phyloP scores from a whole-genome alignment of 1,140 invertebrate species.

The Neelides sp. region DNA sequence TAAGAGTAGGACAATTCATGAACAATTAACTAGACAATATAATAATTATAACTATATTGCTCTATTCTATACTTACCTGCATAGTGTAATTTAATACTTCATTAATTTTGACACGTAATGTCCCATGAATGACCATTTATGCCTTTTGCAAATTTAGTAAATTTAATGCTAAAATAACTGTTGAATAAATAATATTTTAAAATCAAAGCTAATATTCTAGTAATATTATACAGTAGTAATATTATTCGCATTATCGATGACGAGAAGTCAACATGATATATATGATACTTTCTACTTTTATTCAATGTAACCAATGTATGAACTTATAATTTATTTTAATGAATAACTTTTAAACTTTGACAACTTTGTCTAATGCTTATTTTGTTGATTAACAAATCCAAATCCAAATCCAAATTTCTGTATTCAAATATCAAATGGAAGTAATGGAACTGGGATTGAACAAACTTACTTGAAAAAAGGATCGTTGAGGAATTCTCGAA shows the following conservation, averaged over 20 bases:
- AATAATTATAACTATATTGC: too few species aligned
- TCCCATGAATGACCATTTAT: too few species aligned
- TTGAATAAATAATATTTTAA: too few species aligned
- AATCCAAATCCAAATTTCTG: not conserved
- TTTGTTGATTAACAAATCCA: not conserved
- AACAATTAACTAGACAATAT: too few species aligned
- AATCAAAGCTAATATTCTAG: too few species aligned
- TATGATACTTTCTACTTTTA: not conserved
- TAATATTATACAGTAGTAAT: not conserved
- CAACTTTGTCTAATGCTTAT: not conserved
- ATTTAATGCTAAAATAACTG: too few species aligned
- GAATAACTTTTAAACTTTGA: not conserved
- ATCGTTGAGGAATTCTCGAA: slow-evolving; percentile 30
- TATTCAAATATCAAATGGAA: not conserved
- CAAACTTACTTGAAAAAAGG: slow-evolving; percentile 32
- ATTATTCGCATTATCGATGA: not conserved
- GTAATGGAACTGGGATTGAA: not conserved
- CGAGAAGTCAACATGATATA: slow-evolving; percentile 1
- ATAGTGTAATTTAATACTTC: too few species aligned
- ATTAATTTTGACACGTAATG: too few species aligned
- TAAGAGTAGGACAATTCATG: too few species aligned
- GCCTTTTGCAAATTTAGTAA: too few species aligned
- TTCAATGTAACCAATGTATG: not conserved
- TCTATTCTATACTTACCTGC: too few species aligned
- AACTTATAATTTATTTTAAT: too few species aligned